Evolutionary conservation across 2,888 invertebrate species (phyloP), one percentile per base, ranked within the genome.

Genomic region (Drosophila kuntzei): DNA sequence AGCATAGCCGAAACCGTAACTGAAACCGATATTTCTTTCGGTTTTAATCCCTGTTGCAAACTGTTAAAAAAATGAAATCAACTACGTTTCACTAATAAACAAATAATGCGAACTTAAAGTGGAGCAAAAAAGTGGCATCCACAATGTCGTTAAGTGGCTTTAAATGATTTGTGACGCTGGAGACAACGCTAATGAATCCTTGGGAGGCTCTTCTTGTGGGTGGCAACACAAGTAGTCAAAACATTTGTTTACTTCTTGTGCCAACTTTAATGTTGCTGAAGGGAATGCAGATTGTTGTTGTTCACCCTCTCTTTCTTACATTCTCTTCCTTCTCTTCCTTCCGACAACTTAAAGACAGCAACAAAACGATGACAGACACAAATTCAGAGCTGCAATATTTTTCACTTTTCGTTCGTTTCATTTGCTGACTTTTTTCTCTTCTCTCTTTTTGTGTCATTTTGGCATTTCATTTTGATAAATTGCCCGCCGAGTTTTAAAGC

Each of bases 401-500:
- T 85, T 85, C 80, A 83, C 80, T 80, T 76, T 83, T 72, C 79
- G 46, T 44, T 58, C 63, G 60, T 53, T 62, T 67, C 29, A 34
- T 66, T 67, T 64, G 68, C 57, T 43, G 41, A 37, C 37, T 2
- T 47, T 37, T 27, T 12, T 16, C 60, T 44, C 37, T 37, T n/a
- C 37, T 36, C 27, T 18, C 39, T 46, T 51, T 57, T 49, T 58
- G 50, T 66, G 60, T 66, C 57, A 58, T 66, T 68, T 62, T 75
- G 75, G 72, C 71, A 69, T 75, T 86, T 80, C 77, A 80, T 82
- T 86, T 85, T 85, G 85, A 85, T 85, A 86, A 85, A 85, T 86
- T 84, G 79, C 71, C 12, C 67, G 63, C 64, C 53, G 54, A 64
- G 47, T 16, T 74, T 68, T 57, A 51, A 64, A 36, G 39, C 39